These are phyloP conservation scores for Xenopus petersii DNA, from an alignment of 2,797 vertebrate species.

Conservation along the genomic window DNA sequence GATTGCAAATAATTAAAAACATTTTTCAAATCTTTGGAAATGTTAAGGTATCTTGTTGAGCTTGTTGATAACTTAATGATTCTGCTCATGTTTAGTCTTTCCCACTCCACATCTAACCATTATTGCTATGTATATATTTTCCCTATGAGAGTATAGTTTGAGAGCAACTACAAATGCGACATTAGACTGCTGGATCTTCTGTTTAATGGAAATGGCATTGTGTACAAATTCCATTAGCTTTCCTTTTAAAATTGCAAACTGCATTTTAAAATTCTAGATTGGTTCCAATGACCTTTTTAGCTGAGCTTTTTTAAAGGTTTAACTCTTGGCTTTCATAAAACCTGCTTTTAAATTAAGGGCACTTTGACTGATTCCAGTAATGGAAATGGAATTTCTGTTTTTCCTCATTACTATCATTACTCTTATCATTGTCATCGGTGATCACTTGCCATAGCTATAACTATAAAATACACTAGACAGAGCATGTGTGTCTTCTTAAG, in stretches of 20 bases:
- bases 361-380: slow-evolving; percentile 63
- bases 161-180: slow-evolving; percentile 33
- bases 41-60: too few species aligned
- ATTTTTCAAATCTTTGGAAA: too few species aligned
- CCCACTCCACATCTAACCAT: slow-evolving; percentile 3
- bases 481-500: slow-evolving; percentile 51
- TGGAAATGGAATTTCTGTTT: slow-evolving; percentile 68
- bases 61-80: too few species aligned
- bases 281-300: slow-evolving; percentile 58
- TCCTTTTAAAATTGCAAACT: slow-evolving; percentile 61
- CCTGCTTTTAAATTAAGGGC: slow-evolving; percentile 51
- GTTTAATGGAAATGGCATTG: slow-evolving; percentile 56
- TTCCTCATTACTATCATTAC: slow-evolving; percentile 66
- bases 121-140: slow-evolving; percentile 27
- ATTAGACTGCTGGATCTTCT: slow-evolving; percentile 19
- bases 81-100: slow-evolving; percentile 10
- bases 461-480: slow-evolving; percentile 42
- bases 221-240: slow-evolving; percentile 57
- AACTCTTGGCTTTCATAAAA: slow-evolving; percentile 47
- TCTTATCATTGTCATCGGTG: slow-evolving; percentile 66
- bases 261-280: slow-evolving; percentile 61
- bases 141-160: slow-evolving; percentile 18
- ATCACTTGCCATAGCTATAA: slow-evolving; percentile 44
- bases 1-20: too few species aligned
- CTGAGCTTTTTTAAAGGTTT: slow-evolving; percentile 54